Base-by-base conservation (phyloP, 92 coral and sea anemone genomes). In the Bergia puertoricense region DNA sequence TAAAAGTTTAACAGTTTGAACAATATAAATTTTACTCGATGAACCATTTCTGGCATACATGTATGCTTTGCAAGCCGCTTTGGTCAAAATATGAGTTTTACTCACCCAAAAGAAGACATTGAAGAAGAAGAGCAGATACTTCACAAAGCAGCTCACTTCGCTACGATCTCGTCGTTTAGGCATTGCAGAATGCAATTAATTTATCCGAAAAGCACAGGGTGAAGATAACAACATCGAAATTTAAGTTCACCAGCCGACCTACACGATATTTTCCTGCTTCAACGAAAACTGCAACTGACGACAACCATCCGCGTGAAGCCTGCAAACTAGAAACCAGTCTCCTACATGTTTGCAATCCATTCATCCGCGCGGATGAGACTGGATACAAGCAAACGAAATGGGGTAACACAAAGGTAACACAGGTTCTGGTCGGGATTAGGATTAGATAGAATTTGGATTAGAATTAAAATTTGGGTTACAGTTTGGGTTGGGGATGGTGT, bases 81-180 rank as follows among this genome's bases (percentile, higher is more conserved):
- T 46, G 67, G 46, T 15, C 22, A 45, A 48, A 75, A 59, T 20
- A 15, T 30, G n/a, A 78, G 8, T 16, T 83, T 85, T 91, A 95
- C 99, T 95, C 89, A 97, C 99, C 99, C 99, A 97, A 91, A 97
- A 97, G 91, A 97, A 89, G 86, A 97, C 98, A 88, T 96, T 97
- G 92, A 97, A 97, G 94, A 95, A 97, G 90, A 97, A 97, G 67
- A 97, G 85, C 62, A 97, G 86, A 85, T 97, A 97, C 87, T 97
- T 97, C 62, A 97, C 99, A 81, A 96, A 95, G 39, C 90, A 89
- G 92, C 99, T 97, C 42, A 97, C 98, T 95, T 97, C 99, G 82
- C 96, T 94, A 9, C 79, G 89, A 7, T 97, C 99, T 79, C 59
- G 59, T 46, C 9, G 51, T 11, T 90, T 92, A 42, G 96, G 92